Evolutionary conservation across 1,140 invertebrate species (phyloP), one percentile per base, ranked within the genome.

Genomic region (Sitodiplosis mosellana): DNA sequence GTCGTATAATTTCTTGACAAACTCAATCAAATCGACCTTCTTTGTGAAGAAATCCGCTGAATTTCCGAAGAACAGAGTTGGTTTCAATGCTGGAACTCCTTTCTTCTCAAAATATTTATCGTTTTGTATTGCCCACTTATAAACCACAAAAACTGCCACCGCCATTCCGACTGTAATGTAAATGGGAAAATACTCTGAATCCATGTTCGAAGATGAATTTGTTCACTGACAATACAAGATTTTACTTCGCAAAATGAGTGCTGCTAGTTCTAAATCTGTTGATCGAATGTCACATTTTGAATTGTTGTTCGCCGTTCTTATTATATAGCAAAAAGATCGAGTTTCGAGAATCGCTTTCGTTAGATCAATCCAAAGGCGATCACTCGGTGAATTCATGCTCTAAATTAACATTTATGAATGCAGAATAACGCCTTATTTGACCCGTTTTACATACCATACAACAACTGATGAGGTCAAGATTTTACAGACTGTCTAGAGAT

Each of bases 1-100:
- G 12, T 48, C 6, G 41, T 61, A 60, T 19, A 62, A 55, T 11
- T 57, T 54, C 5, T 34, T 7, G 1, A 58, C 1, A 0, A 45
- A 5, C 15, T 58, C 58, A 10, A 54, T 55, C 2, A 57, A 53
- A 8, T 60, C 57, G 1, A 46, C 36, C 38, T 48, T 60, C 11
- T 52, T 53, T 3, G 56, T n/a, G 5, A 61, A 40, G 0, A 66
- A 48, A 0, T 53, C 50, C 2, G 17, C 48, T 12, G 59, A 52
- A 45, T 64, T 69, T 2, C 68, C 68, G 0, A 64, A 46, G 12
- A 69, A 42, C 0, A 59, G 54, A 3, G 34, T 43, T 0, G 68
- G 66, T 45, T 65, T 58, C 49, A 60, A 58, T 33, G 50, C 63
- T 7, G 48, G 47, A 1, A 70, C 46, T 17, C 58, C 56, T 7